phyloP scores from a whole-genome alignment of 2,888 invertebrate genomes.

The Thereva unica region DNA sequence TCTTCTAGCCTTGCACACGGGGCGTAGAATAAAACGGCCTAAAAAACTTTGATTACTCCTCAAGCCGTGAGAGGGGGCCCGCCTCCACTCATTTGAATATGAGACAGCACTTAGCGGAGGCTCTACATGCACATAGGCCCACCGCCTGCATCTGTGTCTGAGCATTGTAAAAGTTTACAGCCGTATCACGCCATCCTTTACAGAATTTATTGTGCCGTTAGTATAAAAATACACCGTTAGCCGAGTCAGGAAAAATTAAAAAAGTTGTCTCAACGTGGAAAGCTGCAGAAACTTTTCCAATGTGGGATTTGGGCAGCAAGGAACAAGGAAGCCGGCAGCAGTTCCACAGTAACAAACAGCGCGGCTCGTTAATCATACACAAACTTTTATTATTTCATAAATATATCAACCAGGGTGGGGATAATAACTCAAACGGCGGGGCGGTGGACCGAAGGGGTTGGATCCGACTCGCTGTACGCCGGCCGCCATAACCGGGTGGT shows the following conservation, averaged over 20 bases:
- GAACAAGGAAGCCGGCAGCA: slow-evolving; percentile 10
- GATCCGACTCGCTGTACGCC: not conserved
- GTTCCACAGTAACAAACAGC: slow-evolving; percentile 31
- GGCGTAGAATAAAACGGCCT: no score
- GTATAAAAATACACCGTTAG: slow-evolving; percentile 31
- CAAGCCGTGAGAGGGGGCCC: no score
- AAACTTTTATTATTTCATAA: slow-evolving; percentile 35
- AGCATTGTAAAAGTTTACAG: slow-evolving; percentile 25
- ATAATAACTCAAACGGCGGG: slow-evolving; percentile 17
- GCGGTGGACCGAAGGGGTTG: slow-evolving; percentile 4
- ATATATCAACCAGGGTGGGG: slow-evolving; percentile 28
- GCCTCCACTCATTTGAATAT: slow-evolving; percentile 17
- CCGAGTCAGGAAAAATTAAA: slow-evolving; percentile 35
- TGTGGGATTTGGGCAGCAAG: slow-evolving; percentile 32
- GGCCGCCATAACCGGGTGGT: no score
- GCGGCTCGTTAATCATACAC: slow-evolving; percentile 35
- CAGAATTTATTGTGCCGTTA: slow-evolving; percentile 32
- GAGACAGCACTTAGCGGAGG: slow-evolving; percentile 33
- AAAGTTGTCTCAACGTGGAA: slow-evolving; percentile 34
- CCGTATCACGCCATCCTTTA: slow-evolving; percentile 30
- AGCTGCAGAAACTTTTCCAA: slow-evolving; percentile 29
- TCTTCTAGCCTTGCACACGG: no score
- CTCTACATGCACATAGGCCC: slow-evolving; percentile 19
- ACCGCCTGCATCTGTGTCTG: slow-evolving; percentile 16
- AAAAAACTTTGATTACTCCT: no score